phyloP scores from a whole-genome alignment of 2,888 invertebrate species.

The Neuroscelio doddi region DNA sequence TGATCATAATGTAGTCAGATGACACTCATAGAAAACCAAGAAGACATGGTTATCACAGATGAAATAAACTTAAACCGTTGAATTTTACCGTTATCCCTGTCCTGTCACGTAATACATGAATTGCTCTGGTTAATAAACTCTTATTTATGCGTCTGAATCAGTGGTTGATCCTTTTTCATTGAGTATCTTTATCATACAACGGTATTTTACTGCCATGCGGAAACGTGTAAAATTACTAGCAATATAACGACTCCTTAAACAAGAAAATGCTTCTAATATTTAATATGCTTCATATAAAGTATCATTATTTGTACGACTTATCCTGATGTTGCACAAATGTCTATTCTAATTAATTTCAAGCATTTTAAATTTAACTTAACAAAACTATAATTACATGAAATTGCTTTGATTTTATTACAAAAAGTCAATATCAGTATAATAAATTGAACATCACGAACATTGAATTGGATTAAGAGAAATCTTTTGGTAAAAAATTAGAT shows the following conservation, averaged over 20 bases:
- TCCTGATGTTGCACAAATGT: no score
- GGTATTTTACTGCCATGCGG: constrained; percentile 59
- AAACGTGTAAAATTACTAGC: constrained; percentile 56
- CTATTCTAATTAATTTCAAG: no score
- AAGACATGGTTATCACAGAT: constrained; percentile 37
- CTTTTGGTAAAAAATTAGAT: constrained; percentile 23
- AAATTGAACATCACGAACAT: neutral
- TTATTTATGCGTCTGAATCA: constrained; percentile 13
- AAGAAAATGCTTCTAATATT: no score
- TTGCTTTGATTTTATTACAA: no score
- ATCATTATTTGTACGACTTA: no score
- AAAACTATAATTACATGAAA: no score
- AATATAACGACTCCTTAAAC: constrained; percentile 40
- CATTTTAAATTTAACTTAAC: no score
- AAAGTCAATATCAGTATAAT: no score
- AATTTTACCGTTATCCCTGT: constrained; percentile 50
- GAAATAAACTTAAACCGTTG: constrained; percentile 36
- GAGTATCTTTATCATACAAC: constrained; percentile 54
- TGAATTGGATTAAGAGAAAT: constrained; percentile 26
- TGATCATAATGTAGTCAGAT: constrained; percentile 9
- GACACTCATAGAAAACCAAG: constrained; percentile 10
- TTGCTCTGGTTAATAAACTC: constrained; percentile 25
- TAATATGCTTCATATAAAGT: no score
- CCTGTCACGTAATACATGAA: constrained; percentile 5
- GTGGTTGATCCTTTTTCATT: constrained; percentile 34